Conservation (phyloP, 1,140 invertebrate species). For the Diachasma alloeum region DNA sequence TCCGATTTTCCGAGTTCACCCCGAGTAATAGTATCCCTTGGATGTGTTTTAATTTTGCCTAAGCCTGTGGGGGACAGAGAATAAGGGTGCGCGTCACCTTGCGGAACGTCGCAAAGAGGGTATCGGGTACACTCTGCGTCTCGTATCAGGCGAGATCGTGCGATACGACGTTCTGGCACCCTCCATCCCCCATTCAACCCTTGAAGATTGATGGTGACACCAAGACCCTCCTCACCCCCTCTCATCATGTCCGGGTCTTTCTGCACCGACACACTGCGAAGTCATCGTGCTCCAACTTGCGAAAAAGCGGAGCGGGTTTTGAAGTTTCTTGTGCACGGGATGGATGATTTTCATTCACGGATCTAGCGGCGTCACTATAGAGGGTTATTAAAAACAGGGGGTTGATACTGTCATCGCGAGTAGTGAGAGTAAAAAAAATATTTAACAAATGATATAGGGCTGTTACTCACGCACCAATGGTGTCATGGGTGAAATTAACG, state of each 20-base stretch:
- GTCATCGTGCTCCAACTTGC: not conserved
- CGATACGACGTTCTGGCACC: not conserved
- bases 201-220: slow-evolving; percentile 56
- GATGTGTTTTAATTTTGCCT: not conserved
- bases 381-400: not conserved
- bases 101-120: not conserved
- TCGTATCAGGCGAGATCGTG: not conserved
- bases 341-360: not conserved
- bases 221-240: not conserved
- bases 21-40: not conserved
- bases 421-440: not conserved
- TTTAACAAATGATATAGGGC: not conserved
- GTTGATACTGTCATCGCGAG: not conserved
- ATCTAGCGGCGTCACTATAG: not conserved
- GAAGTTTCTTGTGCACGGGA: not conserved
- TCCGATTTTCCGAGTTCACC: not conserved
- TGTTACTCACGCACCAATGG: not conserved
- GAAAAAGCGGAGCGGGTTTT: not conserved
- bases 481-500: not conserved
- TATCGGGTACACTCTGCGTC: not conserved
- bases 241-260: not conserved
- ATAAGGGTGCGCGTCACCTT: slow-evolving; percentile 4
- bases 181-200: slow-evolving; percentile 14
- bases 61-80: not conserved
- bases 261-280: not conserved